A percentile compares a stretch with the other conserved stretches of the same genome.
phyloP scores from a whole-genome alignment of 2,888 invertebrate genomes.

The Nemotelus pantherinus region DNA sequence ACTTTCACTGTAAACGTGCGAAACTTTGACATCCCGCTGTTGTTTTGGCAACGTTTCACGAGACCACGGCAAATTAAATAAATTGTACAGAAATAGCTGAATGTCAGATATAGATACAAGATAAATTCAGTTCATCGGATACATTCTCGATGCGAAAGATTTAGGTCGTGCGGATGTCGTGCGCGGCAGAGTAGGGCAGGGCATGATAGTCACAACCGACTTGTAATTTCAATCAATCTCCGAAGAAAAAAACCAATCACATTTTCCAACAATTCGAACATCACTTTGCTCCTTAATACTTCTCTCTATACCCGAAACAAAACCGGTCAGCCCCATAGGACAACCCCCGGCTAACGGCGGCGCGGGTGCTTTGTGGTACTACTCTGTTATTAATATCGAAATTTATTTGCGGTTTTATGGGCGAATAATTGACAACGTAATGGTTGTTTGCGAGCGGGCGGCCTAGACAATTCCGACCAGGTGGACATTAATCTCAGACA shows the following conservation, averaged over 20 bases:
- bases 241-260: too few relatives aligned
- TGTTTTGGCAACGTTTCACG: neutral
- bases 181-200: too few relatives aligned
- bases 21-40: constrained; percentile 4
- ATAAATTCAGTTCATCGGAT: neutral
- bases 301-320: too few relatives aligned
- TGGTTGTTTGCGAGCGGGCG: neutral
- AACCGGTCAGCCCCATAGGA: too few relatives aligned
- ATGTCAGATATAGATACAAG: too few relatives aligned
- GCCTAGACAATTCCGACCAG: constrained; percentile 4
- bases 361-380: neutral
- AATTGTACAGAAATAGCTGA: too few relatives aligned
- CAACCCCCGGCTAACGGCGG: too few relatives aligned
- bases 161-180: neutral
- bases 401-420: constrained; percentile 11
- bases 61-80: too few relatives aligned
- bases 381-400: constrained; percentile 5
- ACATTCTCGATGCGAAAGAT: neutral
- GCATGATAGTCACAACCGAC: too few relatives aligned
- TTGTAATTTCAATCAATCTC: too few relatives aligned
- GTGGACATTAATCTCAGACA: neutral
- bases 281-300: too few relatives aligned
- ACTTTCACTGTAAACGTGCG: neutral
- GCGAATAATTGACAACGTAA: neutral
- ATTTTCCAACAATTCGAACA: too few relatives aligned